Conservation (phyloP, 2,113 vertebrate genomes). For the Gobio gobio region DNA sequence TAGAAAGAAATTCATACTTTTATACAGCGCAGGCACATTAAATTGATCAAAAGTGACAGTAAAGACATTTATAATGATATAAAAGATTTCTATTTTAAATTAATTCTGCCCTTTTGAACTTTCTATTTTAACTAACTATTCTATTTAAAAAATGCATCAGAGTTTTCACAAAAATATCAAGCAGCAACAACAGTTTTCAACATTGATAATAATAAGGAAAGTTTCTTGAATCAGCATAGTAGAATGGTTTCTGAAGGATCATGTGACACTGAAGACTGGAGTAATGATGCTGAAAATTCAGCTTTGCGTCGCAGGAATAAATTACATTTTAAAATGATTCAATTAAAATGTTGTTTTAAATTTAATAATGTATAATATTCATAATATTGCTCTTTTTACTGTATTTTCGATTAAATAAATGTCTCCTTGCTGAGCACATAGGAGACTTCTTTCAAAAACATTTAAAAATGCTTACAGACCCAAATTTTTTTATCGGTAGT, state of each 20-base stretch:
- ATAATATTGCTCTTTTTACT: background rate
- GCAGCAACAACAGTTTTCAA: background rate
- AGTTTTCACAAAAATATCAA: background rate
- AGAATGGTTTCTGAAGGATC: background rate
- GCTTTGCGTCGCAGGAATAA: too few relatives aligned
- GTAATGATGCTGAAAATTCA: too few relatives aligned
- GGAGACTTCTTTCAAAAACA: background rate
- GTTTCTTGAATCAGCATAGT: background rate
- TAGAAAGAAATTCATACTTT: background rate
- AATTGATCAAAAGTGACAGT: background rate
- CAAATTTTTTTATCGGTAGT: background rate
- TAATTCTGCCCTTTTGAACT: background rate
- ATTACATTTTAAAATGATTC: background rate
- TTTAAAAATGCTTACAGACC: background rate
- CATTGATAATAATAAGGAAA: too few relatives aligned
- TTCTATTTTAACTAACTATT: background rate
- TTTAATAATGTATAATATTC: background rate
- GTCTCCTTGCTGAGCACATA: background rate
- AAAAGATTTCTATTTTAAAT: background rate
- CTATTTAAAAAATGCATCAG: too few relatives aligned
- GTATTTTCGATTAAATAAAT: background rate
- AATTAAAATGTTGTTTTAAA: background rate
- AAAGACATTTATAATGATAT: background rate
- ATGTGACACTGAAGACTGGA: too few relatives aligned
- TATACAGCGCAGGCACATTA: background rate